Evolutionary conservation across 2,113 vertebrate genomes (phyloP).

Genomic region (Smithornis capensis): DNA sequence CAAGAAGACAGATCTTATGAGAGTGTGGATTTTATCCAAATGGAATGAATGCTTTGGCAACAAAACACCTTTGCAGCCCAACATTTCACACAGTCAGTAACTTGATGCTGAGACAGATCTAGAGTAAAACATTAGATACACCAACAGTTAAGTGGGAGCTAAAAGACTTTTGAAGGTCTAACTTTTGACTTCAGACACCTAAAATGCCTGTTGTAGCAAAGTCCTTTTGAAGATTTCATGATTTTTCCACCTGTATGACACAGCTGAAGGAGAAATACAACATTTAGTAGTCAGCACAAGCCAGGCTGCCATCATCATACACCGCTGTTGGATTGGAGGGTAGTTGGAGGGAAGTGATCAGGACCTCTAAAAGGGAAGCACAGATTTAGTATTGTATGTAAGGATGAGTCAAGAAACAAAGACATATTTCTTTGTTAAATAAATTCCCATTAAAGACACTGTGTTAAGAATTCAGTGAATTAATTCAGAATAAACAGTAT

Average conservation of each 20-base stretch:
- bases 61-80: neutral
- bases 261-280: neutral
- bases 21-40: neutral
- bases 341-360: neutral
- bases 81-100: neutral
- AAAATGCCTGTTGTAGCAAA: neutral
- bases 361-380: neutral
- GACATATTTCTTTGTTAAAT: neutral
- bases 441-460: neutral
- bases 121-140: neutral
- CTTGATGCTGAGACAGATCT: neutral
- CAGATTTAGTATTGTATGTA: neutral
- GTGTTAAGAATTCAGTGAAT: neutral
- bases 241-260: neutral
- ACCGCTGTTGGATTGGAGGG: neutral
- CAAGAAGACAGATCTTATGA: neutral
- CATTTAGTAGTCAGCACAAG: rapidly evolving
- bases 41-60: neutral
- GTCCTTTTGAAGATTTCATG: neutral
- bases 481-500: neutral
- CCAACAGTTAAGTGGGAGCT: neutral
- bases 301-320: neutral
- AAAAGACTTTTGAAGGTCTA: neutral
- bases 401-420: neutral
- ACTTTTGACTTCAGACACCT: neutral